These are phyloP conservation scores for Hymenopus coronatus DNA, from an alignment of 2,888 invertebrate genomes.

Conservation along the genomic window DNA sequence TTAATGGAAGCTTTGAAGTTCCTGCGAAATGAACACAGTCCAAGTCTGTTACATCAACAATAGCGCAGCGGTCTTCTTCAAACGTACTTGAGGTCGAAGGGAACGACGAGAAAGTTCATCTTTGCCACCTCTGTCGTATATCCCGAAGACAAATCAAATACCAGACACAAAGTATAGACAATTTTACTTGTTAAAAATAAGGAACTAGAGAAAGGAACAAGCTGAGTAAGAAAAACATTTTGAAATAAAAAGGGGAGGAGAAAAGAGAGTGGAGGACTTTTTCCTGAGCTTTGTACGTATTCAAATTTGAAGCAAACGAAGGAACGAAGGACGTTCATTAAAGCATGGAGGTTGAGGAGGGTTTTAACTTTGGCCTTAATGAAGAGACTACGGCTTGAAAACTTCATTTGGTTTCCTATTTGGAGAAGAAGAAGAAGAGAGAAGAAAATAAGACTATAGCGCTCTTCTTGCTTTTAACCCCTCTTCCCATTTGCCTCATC, in stretches of 20 bases:
- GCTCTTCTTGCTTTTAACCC: not conserved
- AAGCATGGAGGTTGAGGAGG: not conserved
- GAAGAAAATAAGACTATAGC: constrained; percentile 1
- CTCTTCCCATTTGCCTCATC: constrained; percentile 18
- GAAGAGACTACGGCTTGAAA: constrained; percentile 18
- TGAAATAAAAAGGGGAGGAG: not conserved
- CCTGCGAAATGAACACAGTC: not conserved
- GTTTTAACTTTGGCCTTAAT: constrained; percentile 17
- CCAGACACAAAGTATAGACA: not conserved
- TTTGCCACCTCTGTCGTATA: not conserved
- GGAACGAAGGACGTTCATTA: constrained; percentile 23
- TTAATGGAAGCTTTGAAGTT: not conserved
- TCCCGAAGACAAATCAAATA: not conserved
- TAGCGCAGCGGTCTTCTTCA: too few relatives aligned
- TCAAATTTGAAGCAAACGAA: constrained; percentile 21
- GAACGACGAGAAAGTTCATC: too few relatives aligned
- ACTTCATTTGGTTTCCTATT: constrained; percentile 22
- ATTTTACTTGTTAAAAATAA: constrained; percentile 11
- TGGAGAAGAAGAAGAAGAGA: constrained; percentile 5
- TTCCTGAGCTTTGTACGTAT: not conserved
- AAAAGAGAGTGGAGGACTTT: not conserved
- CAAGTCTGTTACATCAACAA: not conserved
- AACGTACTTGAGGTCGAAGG: too few relatives aligned
- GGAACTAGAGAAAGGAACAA: constrained; percentile 7
- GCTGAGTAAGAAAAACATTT: not conserved